Evolutionary conservation across 2,113 vertebrate genomes (phyloP).

Genomic region (Lipotes vexillifer): DNA sequence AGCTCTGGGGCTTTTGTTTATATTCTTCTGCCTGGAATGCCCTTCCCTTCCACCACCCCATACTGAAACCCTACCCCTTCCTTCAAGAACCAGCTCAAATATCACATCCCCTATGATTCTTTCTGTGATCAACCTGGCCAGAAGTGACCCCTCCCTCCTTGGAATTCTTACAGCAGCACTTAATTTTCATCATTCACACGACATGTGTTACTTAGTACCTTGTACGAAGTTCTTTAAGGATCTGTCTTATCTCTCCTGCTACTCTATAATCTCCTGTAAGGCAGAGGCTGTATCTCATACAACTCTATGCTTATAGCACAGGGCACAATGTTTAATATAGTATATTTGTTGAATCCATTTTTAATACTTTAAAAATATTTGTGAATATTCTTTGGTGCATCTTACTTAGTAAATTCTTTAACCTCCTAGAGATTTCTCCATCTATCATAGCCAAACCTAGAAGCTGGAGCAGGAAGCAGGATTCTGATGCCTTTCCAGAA

Average conservation of each 20-base stretch:
- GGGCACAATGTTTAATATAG: background rate
- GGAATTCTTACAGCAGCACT: background rate
- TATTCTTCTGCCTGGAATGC: background rate
- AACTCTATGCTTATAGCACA: background rate
- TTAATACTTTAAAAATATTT: constrained; percentile 21
- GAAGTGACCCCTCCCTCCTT: background rate
- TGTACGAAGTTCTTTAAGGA: background rate
- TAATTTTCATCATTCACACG: background rate
- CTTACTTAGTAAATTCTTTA: background rate
- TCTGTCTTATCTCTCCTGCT: background rate
- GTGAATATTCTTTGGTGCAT: background rate
- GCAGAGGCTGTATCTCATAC: background rate
- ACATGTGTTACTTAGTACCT: background rate
- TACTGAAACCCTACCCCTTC: background rate
- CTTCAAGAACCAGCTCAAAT: constrained; percentile 3
- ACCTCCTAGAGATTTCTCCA: background rate
- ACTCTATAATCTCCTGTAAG: background rate
- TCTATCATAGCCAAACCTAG: background rate
- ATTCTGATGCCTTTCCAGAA: constrained; percentile 19
- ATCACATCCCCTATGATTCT: background rate
- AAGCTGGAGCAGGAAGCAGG: background rate
- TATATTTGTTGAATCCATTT: background rate
- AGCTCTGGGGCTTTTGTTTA: background rate
- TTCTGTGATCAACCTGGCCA: background rate
- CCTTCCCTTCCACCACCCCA: background rate